These are phyloP conservation scores for Falco columbarius DNA, from an alignment of 2,797 vertebrate genomes.

Conservation along the genomic window DNA sequence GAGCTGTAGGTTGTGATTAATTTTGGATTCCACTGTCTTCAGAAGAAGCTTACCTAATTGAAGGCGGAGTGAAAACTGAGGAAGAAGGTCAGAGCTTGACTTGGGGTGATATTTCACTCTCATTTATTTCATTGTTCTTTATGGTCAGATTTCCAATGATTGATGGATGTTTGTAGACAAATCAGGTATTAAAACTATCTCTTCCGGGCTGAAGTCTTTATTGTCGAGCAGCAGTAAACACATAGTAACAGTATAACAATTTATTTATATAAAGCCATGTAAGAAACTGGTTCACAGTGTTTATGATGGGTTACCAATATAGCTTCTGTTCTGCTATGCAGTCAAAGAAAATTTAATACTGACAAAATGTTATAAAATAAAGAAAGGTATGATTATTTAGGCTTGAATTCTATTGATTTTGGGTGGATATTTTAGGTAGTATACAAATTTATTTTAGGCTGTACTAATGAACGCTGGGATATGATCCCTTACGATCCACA, in stretches of 20 bases:
- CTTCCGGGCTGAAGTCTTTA: neutral
- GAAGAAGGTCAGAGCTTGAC: neutral
- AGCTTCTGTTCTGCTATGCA: neutral
- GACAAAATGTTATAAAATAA: neutral
- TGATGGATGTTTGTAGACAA: neutral
- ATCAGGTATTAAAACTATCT: neutral
- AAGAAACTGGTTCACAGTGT: neutral
- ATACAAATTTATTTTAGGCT: neutral
- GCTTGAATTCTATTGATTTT: slow-evolving; percentile 25
- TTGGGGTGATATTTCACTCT: neutral
- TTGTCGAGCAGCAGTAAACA: neutral
- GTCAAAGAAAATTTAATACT: neutral
- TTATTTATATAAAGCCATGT: neutral
- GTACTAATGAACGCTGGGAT: neutral
- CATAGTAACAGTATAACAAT: neutral
- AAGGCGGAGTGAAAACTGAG: neutral
- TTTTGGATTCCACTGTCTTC: neutral
- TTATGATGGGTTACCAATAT: neutral
- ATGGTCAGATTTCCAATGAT: neutral
- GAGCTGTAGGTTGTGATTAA: neutral
- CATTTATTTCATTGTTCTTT: neutral
- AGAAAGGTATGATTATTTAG: neutral
- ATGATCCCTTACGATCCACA: neutral
- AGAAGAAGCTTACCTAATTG: neutral
- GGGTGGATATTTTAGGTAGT: neutral